Base-by-base conservation (phyloP, 1,140 invertebrate genomes). In the Scaptomyza pallida region DNA sequence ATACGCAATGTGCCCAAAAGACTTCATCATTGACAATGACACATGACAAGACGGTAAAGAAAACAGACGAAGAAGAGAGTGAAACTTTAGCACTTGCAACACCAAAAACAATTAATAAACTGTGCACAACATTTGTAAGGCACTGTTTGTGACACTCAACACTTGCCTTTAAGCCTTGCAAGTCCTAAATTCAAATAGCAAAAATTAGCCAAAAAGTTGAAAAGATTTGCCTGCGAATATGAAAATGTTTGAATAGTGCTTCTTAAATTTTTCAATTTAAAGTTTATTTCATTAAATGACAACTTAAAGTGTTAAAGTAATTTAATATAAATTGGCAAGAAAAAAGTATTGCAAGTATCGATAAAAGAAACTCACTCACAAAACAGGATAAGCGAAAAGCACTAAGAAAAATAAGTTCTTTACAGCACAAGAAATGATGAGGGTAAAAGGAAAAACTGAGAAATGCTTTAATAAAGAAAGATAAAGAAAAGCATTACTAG, bases 1-100 rank as follows among this genome's bases (percentile, higher is more conserved):
- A 64, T 70, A 13, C 52, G 50, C 48, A 48, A 70, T 63, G 12
- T 48, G 43, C n/a, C n/a, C 16, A 37, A 44, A 44, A 13, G 16
- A 50, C 47, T 13, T n/a, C 51, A 30, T 50, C 51, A 51, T 50
- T 65, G 30, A 15, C 68, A 65, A 13, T 50, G 41, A 21, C 60
- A 47, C 19, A 37, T 9, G 41, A 52, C 30, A 59, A n/a, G n/a
- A 44, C 10, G 9, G n/a, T 26, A 17, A 3, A 30, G 21, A 30
- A 35, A 62, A 52, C 33, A 21, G 33, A 52, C 5, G 3, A 2
- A 26, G 3, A 2, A 26, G 5, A 5, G 21, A 1, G 23, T 55
- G 33, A 8, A 21, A 45, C 47, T 54, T 19, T 1, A 51, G 35
- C 12, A 12, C 44, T 47, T 35, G 30, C 16, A 35, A n/a, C 5